Percentiles rank a stretch among this genome's conserved stretches.
phyloP scores from a whole-genome alignment of 2,888 invertebrate genomes.

The Limnephilus lunatus region DNA sequence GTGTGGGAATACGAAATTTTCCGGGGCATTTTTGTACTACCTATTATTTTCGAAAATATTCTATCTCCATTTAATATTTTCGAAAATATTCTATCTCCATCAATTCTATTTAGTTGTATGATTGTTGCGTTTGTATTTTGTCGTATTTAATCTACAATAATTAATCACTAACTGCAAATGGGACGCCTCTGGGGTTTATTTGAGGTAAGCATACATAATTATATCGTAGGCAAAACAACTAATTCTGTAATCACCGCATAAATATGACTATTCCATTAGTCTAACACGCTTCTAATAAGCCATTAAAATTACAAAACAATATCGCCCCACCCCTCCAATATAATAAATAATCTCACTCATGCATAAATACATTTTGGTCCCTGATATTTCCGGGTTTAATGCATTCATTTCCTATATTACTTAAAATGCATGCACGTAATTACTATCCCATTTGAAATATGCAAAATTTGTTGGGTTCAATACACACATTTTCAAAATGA shows the following conservation, averaged over 20 bases:
- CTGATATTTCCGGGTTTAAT: neutral
- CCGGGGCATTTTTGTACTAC: too few species aligned
- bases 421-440: neutral
- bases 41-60: too few species aligned
- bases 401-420: neutral
- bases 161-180: neutral
- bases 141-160: neutral
- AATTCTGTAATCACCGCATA: neutral
- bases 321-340: neutral
- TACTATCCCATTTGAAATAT: neutral
- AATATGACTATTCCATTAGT: slow-evolving; percentile 33
- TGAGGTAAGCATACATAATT: neutral
- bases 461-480: neutral
- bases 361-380: slow-evolving; percentile 25
- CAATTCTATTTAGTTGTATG: too few species aligned
- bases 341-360: slow-evolving; percentile 23
- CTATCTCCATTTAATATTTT: too few species aligned
- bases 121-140: neutral
- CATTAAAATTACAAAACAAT: slow-evolving; percentile 31
- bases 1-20: too few species aligned
- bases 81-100: too few species aligned
- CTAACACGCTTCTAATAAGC: slow-evolving; percentile 30
- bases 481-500: neutral
- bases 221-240: neutral
- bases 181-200: neutral